phyloP scores from a whole-genome alignment of 2,113 vertebrate species.

The Collichthys lucidus region DNA sequence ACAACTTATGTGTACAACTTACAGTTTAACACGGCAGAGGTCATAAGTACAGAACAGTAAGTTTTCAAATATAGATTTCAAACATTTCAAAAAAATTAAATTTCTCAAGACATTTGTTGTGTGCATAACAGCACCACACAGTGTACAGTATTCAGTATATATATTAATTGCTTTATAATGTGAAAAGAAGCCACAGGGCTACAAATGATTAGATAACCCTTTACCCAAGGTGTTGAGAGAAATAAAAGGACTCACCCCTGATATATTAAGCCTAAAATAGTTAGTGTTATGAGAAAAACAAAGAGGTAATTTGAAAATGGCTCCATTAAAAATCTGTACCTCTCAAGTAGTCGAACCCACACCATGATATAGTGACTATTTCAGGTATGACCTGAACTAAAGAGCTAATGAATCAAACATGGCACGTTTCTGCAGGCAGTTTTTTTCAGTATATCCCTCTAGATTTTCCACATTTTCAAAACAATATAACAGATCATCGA shows the following conservation, averaged over 20 bases:
- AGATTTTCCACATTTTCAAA: slow-evolving; percentile 17
- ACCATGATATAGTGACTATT: not conserved
- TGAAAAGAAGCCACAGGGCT: not conserved
- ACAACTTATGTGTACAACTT: not conserved
- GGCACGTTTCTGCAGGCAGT: not conserved
- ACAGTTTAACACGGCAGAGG: not conserved
- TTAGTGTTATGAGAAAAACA: not conserved
- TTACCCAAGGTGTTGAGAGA: not conserved
- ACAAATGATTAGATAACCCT: not conserved
- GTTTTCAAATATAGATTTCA: not conserved
- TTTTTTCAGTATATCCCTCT: not conserved
- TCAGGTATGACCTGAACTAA: not conserved
- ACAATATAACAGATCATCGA: not conserved
- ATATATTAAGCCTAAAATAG: not conserved
- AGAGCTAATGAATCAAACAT: not conserved
- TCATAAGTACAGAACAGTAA: not conserved
- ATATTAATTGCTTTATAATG: slow-evolving; percentile 5
- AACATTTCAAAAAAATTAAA: not conserved
- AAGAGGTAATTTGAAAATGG: not conserved
- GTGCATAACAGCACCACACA: not conserved
- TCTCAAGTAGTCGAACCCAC: not conserved
- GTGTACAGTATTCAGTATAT: not conserved
- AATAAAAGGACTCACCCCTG: not conserved
- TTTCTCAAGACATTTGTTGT: not conserved
- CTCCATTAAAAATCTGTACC: not conserved